Evolutionary conservation across 1,140 invertebrate species (phyloP).

Genomic region (Drosophila takahashii): DNA sequence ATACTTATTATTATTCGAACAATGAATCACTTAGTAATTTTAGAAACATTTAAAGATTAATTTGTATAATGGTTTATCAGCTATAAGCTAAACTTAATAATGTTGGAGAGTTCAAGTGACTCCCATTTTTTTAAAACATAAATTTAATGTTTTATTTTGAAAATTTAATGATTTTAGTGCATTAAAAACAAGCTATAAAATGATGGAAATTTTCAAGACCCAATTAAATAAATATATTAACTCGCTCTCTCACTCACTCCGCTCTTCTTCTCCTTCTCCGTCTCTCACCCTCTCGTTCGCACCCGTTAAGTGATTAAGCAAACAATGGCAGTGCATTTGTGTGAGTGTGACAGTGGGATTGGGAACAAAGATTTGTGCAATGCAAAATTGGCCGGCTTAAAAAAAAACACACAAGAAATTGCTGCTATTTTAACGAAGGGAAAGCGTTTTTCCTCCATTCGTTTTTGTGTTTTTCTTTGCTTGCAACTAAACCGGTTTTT

Average conservation of each 20-base stretch:
- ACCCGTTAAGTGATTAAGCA: conserved; percentile 43
- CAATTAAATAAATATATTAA: conserved; percentile 5
- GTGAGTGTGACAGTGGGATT: conserved; percentile 22
- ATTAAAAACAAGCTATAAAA: background rate
- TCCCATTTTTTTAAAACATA: too few species aligned
- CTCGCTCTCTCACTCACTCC: background rate
- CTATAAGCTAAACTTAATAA: background rate
- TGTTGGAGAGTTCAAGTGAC: background rate
- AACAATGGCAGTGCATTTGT: conserved; percentile 51
- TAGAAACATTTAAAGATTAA: background rate
- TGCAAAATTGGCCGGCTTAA: conserved; percentile 37
- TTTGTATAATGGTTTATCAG: background rate
- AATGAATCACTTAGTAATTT: background rate
- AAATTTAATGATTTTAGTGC: background rate
- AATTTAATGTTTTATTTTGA: too few species aligned
- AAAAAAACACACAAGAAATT: background rate
- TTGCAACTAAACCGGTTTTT: conserved; percentile 35
- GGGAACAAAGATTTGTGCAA: conserved; percentile 39
- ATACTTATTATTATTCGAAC: too few species aligned
- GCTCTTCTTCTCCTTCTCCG: background rate
- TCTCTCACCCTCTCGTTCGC: conserved; percentile 1
- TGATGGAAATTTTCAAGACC: background rate
- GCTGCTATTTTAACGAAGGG: conserved; percentile 24
- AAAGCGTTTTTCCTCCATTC: conserved; percentile 34
- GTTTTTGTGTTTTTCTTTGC: background rate